Base-by-base conservation (phyloP, 2,888 invertebrate genomes). In the Congeria kusceri region DNA sequence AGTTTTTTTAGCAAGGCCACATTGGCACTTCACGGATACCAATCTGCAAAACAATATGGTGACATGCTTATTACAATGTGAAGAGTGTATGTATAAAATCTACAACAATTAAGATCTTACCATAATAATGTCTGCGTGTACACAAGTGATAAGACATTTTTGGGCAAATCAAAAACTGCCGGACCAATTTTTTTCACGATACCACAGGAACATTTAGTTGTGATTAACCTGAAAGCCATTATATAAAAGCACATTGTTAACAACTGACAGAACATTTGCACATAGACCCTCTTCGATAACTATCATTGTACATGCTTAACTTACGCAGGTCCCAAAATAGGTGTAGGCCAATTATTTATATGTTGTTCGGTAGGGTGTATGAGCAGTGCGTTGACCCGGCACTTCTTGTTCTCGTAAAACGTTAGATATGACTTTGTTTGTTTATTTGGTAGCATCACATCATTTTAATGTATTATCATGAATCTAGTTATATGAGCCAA, bases 131-230 rank as follows among this genome's bases (percentile, higher is more conserved):
- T 73, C 61, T 83, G 80, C 13, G 70, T 20, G 67, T 83, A 80
- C 0, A 83, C 80, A 20, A 83, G 76, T 20, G 74, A 80, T 1
- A 83, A 70, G 13, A 79, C 97, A 86, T 97, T 97, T 89, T 96
- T 96, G 0, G 97, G 96, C n/a, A 97, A 93, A 88, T 97, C 96
- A 88, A 97, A 97, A 77, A 96, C 96, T 90, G 90, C 86, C 59
- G 80, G 86, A n/a, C 89, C 91, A 59, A 88, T 77, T 74, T 84
- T 85, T 65, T 80, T 80, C 29, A 83, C 74, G 39, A 86, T 27
- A 53, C 80, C 63, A 73, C 86, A 85, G 15, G 78, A 68, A 68
- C 87, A 87, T 71, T 84, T 88, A 29, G 85, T 85, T n/a, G 85
- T 85, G n/a, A 86, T 61, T 49, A 87, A 49, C 66, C 88, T 88